phyloP scores from a whole-genome alignment of 1,140 invertebrate genomes.

The Trichonephila clavata region DNA sequence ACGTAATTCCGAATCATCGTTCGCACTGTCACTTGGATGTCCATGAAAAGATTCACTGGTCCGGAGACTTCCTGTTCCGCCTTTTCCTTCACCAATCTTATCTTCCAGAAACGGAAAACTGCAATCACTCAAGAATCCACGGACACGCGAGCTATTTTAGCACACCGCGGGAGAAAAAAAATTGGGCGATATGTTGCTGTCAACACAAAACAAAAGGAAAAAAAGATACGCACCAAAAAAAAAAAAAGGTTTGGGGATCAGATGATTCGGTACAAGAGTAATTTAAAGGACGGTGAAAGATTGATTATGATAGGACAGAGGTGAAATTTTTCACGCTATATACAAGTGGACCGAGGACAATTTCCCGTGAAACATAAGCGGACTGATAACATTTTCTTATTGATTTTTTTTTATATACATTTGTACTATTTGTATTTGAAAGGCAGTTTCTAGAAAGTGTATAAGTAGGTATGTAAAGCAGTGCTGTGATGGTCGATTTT shows the following conservation, averaged over 20 bases:
- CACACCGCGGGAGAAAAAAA: not conserved
- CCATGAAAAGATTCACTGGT: not conserved
- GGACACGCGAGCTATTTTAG: not conserved
- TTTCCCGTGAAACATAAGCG: too few relatives aligned
- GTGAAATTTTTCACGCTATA: too few relatives aligned
- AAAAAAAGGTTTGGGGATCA: not conserved
- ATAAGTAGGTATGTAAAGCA: too few relatives aligned
- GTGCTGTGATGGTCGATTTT: too few relatives aligned
- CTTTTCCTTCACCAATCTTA: not conserved
- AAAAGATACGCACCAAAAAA: not conserved
- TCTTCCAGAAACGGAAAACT: not conserved
- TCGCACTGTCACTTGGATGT: not conserved
- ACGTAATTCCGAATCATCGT: not conserved
- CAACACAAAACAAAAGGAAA: not conserved
- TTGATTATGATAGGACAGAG: too few relatives aligned
- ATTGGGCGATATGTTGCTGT: not conserved
- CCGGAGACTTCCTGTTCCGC: conserved; percentile 36
- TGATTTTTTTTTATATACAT: too few relatives aligned
- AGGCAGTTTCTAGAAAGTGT: too few relatives aligned
- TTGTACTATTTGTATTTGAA: too few relatives aligned
- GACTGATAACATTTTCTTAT: too few relatives aligned
- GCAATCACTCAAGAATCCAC: not conserved
- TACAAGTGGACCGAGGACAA: too few relatives aligned
- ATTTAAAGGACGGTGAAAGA: too few relatives aligned
- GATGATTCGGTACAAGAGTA: not conserved